Conservation (phyloP, 2,797 vertebrate genomes). For the Aeoliscus strigatus region DNA sequence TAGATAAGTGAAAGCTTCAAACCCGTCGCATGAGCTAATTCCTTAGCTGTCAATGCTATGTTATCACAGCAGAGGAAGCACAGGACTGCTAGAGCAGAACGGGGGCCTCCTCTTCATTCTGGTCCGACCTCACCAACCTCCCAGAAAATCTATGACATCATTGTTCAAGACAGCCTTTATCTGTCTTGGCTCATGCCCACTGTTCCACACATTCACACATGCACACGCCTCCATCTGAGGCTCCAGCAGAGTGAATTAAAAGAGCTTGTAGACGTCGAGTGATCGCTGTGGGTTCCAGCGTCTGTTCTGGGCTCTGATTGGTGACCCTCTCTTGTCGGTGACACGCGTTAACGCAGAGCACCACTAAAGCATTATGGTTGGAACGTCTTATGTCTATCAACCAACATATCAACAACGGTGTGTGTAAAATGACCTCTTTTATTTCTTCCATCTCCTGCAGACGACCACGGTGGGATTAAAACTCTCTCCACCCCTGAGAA, state of each 20-base stretch:
- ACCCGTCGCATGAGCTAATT: slow-evolving; percentile 36
- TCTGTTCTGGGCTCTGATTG: slow-evolving; percentile 51
- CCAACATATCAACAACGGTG: too few relatives aligned
- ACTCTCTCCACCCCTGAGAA: too few relatives aligned
- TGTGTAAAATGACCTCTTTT: too few relatives aligned
- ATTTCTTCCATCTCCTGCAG: too few relatives aligned
- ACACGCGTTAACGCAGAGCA: too few relatives aligned
- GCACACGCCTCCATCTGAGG: slow-evolving; percentile 43
- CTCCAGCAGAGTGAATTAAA: slow-evolving; percentile 70
- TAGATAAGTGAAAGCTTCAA: slow-evolving; percentile 41
- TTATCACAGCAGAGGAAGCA: slow-evolving; percentile 21
- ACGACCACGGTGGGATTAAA: too few relatives aligned
- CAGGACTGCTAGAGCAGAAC: slow-evolving; percentile 18
- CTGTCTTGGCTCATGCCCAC: slow-evolving; percentile 60
- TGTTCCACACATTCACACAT: slow-evolving; percentile 55
- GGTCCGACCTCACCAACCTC: slow-evolving; percentile 38
- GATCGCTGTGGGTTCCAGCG: slow-evolving; percentile 50
- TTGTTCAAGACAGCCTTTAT: slow-evolving; percentile 54
- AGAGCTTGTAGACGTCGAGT: slow-evolving; percentile 54
- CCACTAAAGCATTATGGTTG: not conserved
- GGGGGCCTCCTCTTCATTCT: slow-evolving; percentile 33
- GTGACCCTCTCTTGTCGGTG: slow-evolving; percentile 37
- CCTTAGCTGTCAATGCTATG: slow-evolving; percentile 16
- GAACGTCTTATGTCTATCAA: too few relatives aligned
- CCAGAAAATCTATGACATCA: slow-evolving; percentile 55